Conservation (phyloP, 1,140 invertebrate genomes). For the Venturia canescens region DNA sequence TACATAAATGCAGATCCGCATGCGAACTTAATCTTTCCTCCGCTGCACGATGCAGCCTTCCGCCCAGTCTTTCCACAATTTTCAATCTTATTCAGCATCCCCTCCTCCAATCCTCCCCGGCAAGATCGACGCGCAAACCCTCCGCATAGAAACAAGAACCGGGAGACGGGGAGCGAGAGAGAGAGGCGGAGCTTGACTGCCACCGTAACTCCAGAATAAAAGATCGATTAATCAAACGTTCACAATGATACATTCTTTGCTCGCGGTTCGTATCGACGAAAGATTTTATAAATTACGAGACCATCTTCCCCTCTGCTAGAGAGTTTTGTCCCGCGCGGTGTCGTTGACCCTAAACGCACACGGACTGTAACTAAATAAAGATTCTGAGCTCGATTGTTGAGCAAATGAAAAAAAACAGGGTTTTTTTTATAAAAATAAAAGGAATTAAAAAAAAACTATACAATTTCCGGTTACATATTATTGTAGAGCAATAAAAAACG, state of each 20-base stretch:
- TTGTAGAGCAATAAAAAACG: too few relatives aligned
- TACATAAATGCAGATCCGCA: background rate
- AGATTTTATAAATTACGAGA: slow-evolving; percentile 3
- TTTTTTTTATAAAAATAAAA: background rate
- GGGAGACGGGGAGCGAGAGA: background rate
- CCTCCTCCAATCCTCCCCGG: background rate
- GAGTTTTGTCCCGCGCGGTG: background rate
- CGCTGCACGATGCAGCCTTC: background rate
- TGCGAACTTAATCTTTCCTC: background rate
- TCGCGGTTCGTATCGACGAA: background rate
- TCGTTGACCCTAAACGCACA: background rate
- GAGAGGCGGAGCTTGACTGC: background rate
- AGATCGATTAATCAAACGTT: slow-evolving; percentile 18
- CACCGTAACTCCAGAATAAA: slow-evolving; percentile 2
- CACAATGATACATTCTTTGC: slow-evolving; percentile 11
- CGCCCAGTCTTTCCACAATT: background rate
- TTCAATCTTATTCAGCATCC: slow-evolving; percentile 2
- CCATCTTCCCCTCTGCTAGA: background rate
- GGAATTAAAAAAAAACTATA: too few relatives aligned
- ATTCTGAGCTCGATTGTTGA: background rate
- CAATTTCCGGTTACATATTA: too few relatives aligned
- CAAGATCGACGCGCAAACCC: background rate
- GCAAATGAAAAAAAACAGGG: background rate
- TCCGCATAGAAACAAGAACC: background rate
- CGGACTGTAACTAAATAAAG: background rate